phyloP scores from a whole-genome alignment of 2,113 vertebrate species.

The Sterrhoptilus dennistouni region DNA sequence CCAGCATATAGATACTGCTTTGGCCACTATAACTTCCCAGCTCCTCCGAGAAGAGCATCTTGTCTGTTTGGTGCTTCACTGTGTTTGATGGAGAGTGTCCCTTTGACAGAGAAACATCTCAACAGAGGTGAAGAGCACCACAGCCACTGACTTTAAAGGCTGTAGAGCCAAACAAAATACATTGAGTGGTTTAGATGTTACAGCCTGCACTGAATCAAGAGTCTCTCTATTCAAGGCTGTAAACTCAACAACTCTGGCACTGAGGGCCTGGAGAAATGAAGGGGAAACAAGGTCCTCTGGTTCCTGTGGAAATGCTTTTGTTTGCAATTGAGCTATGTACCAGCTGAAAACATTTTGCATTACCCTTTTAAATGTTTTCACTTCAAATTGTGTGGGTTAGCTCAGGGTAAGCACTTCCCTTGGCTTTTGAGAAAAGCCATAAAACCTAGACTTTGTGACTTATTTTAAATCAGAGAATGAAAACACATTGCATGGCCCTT shows the following conservation, averaged over 20 bases:
- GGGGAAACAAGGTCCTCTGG: fast-evolving
- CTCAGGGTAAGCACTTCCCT: not conserved
- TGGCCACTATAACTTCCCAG: not conserved
- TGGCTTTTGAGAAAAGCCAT: not conserved
- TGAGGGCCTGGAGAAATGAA: not conserved
- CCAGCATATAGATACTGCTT: not conserved
- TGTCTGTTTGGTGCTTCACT: not conserved
- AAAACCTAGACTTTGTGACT: not conserved
- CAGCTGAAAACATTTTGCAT: conserved; percentile 22
- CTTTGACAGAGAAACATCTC: not conserved
- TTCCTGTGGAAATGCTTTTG: not conserved
- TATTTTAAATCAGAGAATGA: conserved; percentile 5
- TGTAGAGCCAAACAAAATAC: not conserved
- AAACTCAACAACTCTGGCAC: not conserved
- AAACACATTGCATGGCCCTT: not conserved
- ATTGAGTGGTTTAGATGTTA: not conserved
- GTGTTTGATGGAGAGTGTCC: not conserved
- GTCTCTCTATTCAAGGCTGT: not conserved
- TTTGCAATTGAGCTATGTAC: not conserved
- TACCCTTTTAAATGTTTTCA: not conserved
- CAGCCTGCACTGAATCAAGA: not conserved
- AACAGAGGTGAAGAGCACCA: not conserved
- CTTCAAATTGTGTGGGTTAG: not conserved
- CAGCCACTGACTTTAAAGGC: not conserved
- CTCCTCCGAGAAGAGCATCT: not conserved